A percentile compares a stretch with the other conserved stretches of the same genome.
Evolutionary conservation across 1,140 invertebrate species (phyloP).

Genomic region (Bombus fervidus): DNA sequence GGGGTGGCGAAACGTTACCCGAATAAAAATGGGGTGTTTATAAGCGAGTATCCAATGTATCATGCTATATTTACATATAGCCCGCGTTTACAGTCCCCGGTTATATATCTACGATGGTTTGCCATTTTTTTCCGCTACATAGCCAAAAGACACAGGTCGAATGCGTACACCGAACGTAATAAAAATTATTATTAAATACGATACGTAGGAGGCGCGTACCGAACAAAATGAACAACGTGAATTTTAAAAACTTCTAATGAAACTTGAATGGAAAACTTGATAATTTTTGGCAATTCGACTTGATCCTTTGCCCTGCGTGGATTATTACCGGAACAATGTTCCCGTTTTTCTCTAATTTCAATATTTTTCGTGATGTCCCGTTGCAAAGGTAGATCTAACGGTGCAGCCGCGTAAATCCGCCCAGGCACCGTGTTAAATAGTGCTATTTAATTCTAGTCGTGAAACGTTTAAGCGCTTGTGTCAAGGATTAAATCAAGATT

Average conservation of each 20-base stretch:
- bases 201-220: constrained; percentile 67
- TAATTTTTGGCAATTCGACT: background rate
- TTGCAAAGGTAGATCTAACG: constrained; percentile 1
- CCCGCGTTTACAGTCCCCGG: constrained; percentile 64
- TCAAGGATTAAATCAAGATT: constrained; percentile 83
- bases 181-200: constrained; percentile 81
- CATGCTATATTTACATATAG: constrained; percentile 82
- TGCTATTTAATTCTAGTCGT: constrained; percentile 79
- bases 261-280: background rate
- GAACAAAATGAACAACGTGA: constrained; percentile 70
- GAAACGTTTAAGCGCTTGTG: constrained; percentile 79
- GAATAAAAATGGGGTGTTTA: constrained; percentile 84
- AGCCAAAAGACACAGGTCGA: constrained; percentile 40
- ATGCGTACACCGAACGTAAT: constrained; percentile 77
- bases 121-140: constrained; percentile 28
- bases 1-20: constrained; percentile 73
- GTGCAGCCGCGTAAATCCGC: constrained; percentile 34
- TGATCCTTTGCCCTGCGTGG: background rate
- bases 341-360: constrained; percentile 18
- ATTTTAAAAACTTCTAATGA: background rate
- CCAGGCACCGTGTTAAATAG: constrained; percentile 55
- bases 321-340: background rate
- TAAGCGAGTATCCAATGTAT: constrained; percentile 83
- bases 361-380: constrained; percentile 20
- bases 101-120: constrained; percentile 59